Conservation (phyloP, 1,140 invertebrate genomes). For the Eriosoma lanigerum region DNA sequence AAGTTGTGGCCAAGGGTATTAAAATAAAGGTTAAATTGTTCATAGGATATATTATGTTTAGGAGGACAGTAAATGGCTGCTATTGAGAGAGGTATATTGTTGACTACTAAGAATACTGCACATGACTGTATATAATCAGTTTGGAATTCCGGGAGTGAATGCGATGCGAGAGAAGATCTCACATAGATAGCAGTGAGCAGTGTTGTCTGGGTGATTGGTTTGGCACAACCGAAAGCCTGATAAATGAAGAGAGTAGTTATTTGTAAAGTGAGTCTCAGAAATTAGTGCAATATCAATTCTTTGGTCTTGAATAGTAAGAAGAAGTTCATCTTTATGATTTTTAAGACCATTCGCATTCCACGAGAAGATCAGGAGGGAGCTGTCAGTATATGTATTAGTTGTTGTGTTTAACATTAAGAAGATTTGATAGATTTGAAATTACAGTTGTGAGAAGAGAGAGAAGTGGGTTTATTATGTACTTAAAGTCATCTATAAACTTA, state of each 20-base stretch:
- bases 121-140: background rate
- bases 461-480: background rate
- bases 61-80: slow-evolving; percentile 7
- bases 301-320: no score
- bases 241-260: background rate
- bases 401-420: background rate
- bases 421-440: background rate
- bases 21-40: background rate
- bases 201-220: background rate
- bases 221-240: background rate
- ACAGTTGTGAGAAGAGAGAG: background rate
- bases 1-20: background rate
- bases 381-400: background rate
- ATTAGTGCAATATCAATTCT: no score
- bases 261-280: background rate
- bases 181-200: background rate
- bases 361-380: background rate
- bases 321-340: no score
- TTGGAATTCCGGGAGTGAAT: background rate
- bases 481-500: background rate
- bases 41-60: background rate
- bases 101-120: background rate
- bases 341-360: background rate
- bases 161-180: background rate
- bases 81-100: background rate